phyloP scores from a whole-genome alignment of 2,113 vertebrate species.

The Elachura formosa region DNA sequence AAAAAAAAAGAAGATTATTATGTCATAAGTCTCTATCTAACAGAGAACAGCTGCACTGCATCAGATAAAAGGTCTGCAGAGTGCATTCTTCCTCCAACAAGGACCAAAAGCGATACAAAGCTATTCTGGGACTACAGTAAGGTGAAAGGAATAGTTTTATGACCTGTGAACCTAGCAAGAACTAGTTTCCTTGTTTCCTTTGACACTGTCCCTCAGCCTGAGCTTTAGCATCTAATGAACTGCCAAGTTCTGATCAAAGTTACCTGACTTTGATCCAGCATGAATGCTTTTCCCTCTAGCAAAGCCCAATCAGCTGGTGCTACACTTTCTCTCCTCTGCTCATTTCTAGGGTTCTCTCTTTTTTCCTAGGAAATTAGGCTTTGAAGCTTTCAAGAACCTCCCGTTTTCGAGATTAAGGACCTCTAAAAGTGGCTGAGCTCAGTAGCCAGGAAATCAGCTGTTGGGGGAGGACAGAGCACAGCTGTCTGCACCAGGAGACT shows the following conservation, averaged over 20 bases:
- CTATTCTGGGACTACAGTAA: background rate
- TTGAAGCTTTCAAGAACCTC: background rate
- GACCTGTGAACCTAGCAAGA: background rate
- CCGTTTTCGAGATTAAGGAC: background rate
- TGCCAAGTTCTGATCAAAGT: background rate
- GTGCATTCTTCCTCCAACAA: slow-evolving; percentile 7
- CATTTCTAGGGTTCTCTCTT: background rate
- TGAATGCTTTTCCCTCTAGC: background rate
- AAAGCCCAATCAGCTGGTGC: background rate
- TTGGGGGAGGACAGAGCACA: background rate
- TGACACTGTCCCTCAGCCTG: background rate
- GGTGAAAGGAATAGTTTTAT: slow-evolving; percentile 17
- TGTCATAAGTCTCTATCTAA: background rate
- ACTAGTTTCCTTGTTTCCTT: background rate
- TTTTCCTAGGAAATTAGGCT: background rate
- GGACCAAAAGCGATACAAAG: background rate
- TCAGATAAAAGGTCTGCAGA: slow-evolving; percentile 21
- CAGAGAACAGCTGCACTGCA: slow-evolving; percentile 26
- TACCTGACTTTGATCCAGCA: background rate
- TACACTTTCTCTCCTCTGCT: background rate
- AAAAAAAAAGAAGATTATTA: background rate
- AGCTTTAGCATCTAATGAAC: background rate
- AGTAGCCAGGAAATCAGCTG: background rate
- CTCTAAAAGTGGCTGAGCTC: background rate
- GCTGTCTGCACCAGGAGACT: background rate